Evolutionary conservation across 2,888 invertebrate genomes (phyloP).

Genomic region (Tenthredo distinguenda): DNA sequence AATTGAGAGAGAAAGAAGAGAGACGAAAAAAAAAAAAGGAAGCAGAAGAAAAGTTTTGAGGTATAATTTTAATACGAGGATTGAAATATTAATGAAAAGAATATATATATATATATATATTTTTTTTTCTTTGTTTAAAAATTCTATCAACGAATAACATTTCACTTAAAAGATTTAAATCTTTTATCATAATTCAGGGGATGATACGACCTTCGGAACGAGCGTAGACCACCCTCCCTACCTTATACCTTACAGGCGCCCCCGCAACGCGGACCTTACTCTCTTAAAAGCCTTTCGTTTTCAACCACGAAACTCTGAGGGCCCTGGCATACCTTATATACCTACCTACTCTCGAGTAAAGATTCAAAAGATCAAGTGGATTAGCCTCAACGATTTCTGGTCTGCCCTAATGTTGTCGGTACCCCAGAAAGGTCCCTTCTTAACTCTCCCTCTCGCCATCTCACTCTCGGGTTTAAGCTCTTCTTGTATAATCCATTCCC

Average conservation of each 20-base stretch:
- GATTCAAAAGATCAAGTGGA: conserved; percentile 30
- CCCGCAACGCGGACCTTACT: neutral
- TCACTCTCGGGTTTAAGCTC: neutral
- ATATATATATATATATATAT: too few relatives aligned
- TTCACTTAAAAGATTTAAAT: neutral
- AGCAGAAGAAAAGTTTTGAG: too few relatives aligned
- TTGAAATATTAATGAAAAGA: neutral
- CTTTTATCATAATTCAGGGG: neutral
- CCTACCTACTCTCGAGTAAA: neutral
- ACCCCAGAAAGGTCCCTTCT: conserved; percentile 27
- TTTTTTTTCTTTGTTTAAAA: neutral
- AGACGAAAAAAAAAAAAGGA: too few relatives aligned
- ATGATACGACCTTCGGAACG: neutral
- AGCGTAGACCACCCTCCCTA: neutral
- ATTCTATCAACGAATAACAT: neutral
- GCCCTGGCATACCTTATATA: neutral
- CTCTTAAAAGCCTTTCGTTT: conserved; percentile 2
- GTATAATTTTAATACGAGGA: neutral
- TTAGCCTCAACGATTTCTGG: conserved; percentile 31
- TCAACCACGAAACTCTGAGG: neutral
- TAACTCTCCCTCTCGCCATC: neutral
- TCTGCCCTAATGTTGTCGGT: conserved; percentile 36
- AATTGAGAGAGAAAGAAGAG: too few relatives aligned
- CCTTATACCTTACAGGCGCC: too few relatives aligned
- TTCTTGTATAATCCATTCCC: conserved; percentile 6